phyloP scores from a whole-genome alignment of 2,797 vertebrate genomes.

The Pseudomugil gertrudae region DNA sequence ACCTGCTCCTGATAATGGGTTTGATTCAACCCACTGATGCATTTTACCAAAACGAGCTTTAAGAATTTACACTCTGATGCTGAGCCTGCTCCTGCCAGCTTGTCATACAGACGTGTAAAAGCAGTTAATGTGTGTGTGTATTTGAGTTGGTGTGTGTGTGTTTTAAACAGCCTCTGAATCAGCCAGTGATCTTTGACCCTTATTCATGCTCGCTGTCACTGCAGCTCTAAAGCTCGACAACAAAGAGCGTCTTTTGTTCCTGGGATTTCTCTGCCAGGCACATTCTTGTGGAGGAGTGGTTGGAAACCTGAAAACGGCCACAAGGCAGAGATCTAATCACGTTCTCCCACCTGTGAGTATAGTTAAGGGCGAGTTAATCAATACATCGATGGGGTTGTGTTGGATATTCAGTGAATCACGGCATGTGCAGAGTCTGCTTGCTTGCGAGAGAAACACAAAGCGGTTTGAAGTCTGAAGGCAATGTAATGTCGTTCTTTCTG shows the following conservation, averaged over 20 bases:
- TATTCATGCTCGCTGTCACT: slow-evolving; percentile 71
- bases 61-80: too few species aligned
- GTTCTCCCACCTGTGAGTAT: neutral
- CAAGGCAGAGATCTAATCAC: neutral
- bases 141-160: slow-evolving; percentile 2
- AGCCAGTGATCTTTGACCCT: slow-evolving; percentile 66
- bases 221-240: slow-evolving; percentile 61
- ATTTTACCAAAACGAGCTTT: too few species aligned
- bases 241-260: slow-evolving; percentile 75
- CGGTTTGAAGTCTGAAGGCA: neutral
- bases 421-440: fast-evolving
- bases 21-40: neutral
- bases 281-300: slow-evolving; percentile 54
- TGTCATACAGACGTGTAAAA: slow-evolving; percentile 2
- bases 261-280: slow-evolving; percentile 35
- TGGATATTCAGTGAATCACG: neutral
- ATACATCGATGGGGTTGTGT: neutral
- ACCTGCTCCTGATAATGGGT: neutral
- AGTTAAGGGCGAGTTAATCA: neutral
- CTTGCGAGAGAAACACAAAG: neutral
- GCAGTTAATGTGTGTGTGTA: slow-evolving; percentile 1
- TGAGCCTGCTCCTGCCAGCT: slow-evolving; percentile 4
- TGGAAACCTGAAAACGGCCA: neutral
- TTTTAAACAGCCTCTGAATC: slow-evolving; percentile 52
- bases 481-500: too few species aligned